phyloP scores from a whole-genome alignment of 2,113 vertebrate species.

The Bubo blakistoni region DNA sequence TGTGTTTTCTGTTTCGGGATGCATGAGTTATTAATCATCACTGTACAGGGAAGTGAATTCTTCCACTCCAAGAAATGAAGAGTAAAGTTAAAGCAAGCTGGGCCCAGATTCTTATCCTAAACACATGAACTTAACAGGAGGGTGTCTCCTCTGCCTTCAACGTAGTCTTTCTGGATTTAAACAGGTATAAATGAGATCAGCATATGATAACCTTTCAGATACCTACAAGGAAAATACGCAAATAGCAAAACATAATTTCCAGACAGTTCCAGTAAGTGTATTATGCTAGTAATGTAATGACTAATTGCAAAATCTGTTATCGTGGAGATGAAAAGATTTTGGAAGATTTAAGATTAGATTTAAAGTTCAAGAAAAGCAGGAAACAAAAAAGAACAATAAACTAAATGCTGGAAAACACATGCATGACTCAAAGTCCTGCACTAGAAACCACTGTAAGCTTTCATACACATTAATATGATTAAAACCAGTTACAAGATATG shows the following conservation, averaged over 20 bases:
- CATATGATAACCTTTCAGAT: neutral
- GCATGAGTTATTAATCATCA: neutral
- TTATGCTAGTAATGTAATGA: slow-evolving; percentile 18
- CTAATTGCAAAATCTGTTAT: slow-evolving; percentile 42
- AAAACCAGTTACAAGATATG: neutral
- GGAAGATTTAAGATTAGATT: slow-evolving; percentile 34
- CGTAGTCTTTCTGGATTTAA: neutral
- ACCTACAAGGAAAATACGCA: neutral
- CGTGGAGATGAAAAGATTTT: slow-evolving; percentile 40
- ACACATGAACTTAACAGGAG: neutral
- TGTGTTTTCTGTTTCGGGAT: neutral
- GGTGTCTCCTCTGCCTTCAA: neutral
- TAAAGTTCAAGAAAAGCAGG: slow-evolving; percentile 29
- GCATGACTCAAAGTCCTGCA: slow-evolving; percentile 38
- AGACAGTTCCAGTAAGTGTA: slow-evolving; percentile 4
- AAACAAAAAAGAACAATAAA: slow-evolving; percentile 34
- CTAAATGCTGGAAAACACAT: slow-evolving; percentile 18
- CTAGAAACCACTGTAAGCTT: slow-evolving; percentile 13
- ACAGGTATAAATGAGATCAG: neutral
- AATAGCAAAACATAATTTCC: neutral
- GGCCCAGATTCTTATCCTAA: neutral
- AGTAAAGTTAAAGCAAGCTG: neutral
- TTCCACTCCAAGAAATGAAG: neutral
- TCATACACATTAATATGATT: neutral
- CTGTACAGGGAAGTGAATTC: neutral